phyloP scores from a whole-genome alignment of 2,888 invertebrate species.

The Himalopsyche japonica region DNA sequence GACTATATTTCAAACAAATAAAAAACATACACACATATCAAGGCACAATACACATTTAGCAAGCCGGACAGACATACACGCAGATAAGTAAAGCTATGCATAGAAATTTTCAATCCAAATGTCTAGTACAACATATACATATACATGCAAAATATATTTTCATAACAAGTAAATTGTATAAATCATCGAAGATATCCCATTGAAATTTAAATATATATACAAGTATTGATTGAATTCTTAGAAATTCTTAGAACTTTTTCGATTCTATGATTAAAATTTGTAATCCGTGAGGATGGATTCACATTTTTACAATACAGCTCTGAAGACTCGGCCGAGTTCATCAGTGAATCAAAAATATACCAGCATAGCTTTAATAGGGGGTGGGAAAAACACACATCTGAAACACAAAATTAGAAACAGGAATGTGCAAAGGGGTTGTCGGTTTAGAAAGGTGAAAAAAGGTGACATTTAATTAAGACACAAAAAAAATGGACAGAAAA shows the following conservation, averaged over 20 bases:
- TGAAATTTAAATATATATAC: too few species aligned
- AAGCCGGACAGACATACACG: background rate
- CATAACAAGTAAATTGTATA: background rate
- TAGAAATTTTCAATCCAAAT: background rate
- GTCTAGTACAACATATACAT: background rate
- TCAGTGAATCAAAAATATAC: background rate
- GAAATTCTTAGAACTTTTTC: too few species aligned
- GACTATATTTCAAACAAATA: background rate
- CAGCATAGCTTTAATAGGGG: background rate
- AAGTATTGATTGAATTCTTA: too few species aligned
- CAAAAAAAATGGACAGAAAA: background rate
- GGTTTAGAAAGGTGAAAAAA: background rate
- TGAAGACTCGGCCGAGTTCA: background rate
- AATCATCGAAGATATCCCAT: background rate
- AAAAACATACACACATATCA: background rate
- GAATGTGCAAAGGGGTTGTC: background rate
- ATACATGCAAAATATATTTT: background rate
- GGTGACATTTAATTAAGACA: background rate
- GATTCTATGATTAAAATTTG: too few species aligned
- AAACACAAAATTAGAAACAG: background rate
- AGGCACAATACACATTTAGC: background rate
- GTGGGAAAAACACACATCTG: background rate
- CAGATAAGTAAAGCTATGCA: background rate
- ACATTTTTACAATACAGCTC: background rate
- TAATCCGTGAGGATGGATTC: too few species aligned